Base-by-base conservation (phyloP, 2,797 vertebrate species). In the Acipenser oxyrinchus region DNA sequence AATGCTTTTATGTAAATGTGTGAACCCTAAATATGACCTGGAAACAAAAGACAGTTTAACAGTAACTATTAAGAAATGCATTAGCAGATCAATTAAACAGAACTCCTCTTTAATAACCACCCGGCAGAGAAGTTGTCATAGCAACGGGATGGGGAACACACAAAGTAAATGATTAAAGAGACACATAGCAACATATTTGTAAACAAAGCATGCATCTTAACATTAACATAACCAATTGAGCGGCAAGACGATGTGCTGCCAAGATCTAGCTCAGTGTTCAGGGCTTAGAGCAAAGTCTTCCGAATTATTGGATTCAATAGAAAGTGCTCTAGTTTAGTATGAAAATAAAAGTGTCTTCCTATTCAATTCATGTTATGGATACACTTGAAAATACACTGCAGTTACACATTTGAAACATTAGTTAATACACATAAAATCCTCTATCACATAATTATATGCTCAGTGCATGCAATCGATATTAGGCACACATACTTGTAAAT, bases 51-150 rank as follows among this genome's bases (percentile, higher is more conserved):
- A 88, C 88, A 91, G 89, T 89, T 92, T 91, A 89, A 90, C 87
- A 86, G 88, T 92, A 87, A 92, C 90, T 92, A 91, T 90, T 89
- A 89, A 88, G 92, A 92, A 86, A 92, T 94, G 90, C 95, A 95
- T 97, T 95, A 95, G 93, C 87, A 88, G 90, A 96, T 96, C 94
- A 96, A 98, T 98, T 97, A 98, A 95, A 92, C 82, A 92, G 89
- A 93, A 93, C 83, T 90, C 90, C 84, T 92, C 89, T 90, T 79
- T 92, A 89, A 91, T 93, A 87, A 94, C 76, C 75, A 87, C 85
- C 83, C 77, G 78, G 68, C 80, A 83, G 79, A 78, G 78, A 70
- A 67, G 93, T 97, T 94, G 76, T 90, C 85, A 37, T 37, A 37
- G 37, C 37, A 37, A 37, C 37, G 37, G 37, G 37, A 37, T 37